phyloP scores from a whole-genome alignment of 2,113 vertebrate species.

The Myrmecobius fasciatus region DNA sequence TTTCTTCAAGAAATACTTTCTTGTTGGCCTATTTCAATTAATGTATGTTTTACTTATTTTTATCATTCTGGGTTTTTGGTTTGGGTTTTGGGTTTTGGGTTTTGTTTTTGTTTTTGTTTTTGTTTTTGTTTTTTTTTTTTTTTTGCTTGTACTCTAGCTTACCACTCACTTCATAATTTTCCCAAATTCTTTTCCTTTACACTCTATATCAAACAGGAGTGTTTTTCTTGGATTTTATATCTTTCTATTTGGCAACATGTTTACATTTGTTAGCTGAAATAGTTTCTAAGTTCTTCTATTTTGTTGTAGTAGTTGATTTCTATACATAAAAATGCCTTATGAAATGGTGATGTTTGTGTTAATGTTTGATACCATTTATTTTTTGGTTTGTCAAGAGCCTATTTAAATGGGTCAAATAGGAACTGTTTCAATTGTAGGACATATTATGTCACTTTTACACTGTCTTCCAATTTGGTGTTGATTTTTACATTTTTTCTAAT shows the following conservation, averaged over 20 bases:
- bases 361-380: neutral
- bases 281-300: neutral
- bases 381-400: neutral
- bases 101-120: too few relatives aligned
- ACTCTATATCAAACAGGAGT: neutral
- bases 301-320: neutral
- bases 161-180: neutral
- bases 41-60: neutral
- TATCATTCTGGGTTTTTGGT: too few relatives aligned
- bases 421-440: neutral
- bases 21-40: neutral
- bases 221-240: neutral
- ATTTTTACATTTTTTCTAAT: neutral
- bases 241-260: neutral
- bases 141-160: neutral
- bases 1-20: neutral
- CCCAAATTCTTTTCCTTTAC: neutral
- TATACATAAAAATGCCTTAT: neutral
- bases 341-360: neutral
- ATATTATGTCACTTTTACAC: neutral
- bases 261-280: neutral
- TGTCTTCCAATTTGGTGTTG: neutral
- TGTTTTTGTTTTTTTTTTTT: too few relatives aligned
- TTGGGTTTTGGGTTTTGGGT: too few relatives aligned
- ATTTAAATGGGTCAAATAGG: neutral